Evolutionary conservation across 2,113 vertebrate genomes (phyloP).

Genomic region (Strigops habroptila): DNA sequence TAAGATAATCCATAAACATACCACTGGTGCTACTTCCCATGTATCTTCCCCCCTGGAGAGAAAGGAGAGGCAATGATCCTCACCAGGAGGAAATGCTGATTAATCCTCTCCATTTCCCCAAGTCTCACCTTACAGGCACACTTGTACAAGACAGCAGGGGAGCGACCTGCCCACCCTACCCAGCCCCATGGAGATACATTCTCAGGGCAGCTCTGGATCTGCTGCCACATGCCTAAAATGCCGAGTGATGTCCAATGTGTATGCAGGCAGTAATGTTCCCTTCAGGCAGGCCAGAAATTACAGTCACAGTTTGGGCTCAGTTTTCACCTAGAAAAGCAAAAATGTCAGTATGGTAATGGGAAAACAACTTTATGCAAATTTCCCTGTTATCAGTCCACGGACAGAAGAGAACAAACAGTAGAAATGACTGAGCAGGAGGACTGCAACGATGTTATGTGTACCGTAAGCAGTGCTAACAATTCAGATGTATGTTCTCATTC

Average conservation of each 20-base stretch:
- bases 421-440: neutral
- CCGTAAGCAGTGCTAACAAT: neutral
- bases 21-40: neutral
- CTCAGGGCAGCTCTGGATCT: neutral
- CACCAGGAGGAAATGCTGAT: neutral
- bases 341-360: neutral
- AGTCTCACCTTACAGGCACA: accelerated
- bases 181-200: neutral
- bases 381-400: neutral
- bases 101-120: neutral
- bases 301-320: neutral
- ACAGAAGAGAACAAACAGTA: neutral
- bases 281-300: neutral
- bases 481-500: neutral
- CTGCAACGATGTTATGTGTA: neutral
- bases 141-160: accelerated
- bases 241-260: neutral
- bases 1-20: neutral
- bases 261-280: neutral
- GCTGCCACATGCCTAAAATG: accelerated
- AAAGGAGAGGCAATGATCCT: neutral
- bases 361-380: neutral
- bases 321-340: neutral
- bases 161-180: neutral
- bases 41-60: neutral